Evolutionary conservation across 2,113 vertebrate species (phyloP).

Genomic region (Phylloscopus trochiloides): DNA sequence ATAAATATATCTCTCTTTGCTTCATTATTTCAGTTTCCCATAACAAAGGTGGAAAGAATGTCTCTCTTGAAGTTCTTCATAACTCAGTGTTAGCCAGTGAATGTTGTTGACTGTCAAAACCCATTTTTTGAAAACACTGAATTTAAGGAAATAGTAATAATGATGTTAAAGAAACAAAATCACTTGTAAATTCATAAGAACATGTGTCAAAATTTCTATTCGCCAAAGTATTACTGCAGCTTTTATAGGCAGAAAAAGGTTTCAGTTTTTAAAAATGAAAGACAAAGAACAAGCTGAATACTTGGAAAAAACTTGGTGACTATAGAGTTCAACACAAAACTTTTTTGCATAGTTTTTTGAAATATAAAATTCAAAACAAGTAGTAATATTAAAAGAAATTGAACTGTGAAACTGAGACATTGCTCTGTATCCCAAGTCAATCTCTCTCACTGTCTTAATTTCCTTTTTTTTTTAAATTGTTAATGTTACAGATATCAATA

Average conservation of each 20-base stretch:
- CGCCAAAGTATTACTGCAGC: not conserved
- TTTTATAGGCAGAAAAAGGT: not conserved
- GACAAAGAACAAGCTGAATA: not conserved
- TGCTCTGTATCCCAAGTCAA: not conserved
- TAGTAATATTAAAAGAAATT: not conserved
- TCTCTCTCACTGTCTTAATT: not conserved
- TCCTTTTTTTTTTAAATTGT: not conserved
- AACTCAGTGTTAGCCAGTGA: not conserved
- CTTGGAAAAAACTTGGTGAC: not conserved
- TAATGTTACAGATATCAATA: not conserved
- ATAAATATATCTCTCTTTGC: not conserved
- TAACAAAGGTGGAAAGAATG: not conserved
- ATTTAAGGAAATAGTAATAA: not conserved
- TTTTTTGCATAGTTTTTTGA: not conserved
- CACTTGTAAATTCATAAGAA: not conserved
- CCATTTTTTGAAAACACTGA: not conserved
- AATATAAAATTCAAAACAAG: not conserved
- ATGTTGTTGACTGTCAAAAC: not conserved
- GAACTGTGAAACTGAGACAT: not conserved
- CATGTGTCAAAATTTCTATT: not conserved
- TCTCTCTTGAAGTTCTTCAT: not conserved
- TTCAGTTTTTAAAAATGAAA: not conserved
- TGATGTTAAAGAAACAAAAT: not conserved
- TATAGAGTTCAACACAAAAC: not conserved
- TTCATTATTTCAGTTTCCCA: not conserved